phyloP scores from a whole-genome alignment of 2,797 vertebrate species.

The Gymnocypris eckloni region DNA sequence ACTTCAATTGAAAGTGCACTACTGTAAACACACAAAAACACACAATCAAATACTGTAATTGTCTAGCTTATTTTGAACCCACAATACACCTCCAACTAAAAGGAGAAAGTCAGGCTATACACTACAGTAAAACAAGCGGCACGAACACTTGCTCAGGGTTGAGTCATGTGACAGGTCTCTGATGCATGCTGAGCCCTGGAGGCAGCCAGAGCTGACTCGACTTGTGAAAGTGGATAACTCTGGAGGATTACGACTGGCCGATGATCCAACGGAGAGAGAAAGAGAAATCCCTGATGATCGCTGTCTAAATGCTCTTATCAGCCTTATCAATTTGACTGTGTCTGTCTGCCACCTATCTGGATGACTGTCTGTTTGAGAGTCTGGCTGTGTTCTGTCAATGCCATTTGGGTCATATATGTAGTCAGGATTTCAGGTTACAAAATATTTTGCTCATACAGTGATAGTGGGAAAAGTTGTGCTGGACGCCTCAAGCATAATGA shows the following conservation, averaged over 20 bases:
- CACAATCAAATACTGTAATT: background rate
- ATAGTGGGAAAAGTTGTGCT: background rate
- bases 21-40: background rate
- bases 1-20: background rate
- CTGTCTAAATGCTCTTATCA: constrained; percentile 76
- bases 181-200: constrained; percentile 25
- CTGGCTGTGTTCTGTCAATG: constrained; percentile 29
- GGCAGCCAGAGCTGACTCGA: constrained; percentile 23
- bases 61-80: background rate
- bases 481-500: background rate
- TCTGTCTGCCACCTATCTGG: constrained; percentile 34
- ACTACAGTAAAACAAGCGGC: background rate
- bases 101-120: background rate
- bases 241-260: constrained; percentile 43
- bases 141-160: constrained; percentile 9
- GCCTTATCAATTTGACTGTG: constrained; percentile 59
- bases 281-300: constrained; percentile 54
- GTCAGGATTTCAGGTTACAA: constrained; percentile 3
- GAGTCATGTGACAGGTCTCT: constrained; percentile 48
- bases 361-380: constrained; percentile 1
- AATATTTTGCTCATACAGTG: background rate
- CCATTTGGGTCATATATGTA: background rate
- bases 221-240: constrained; percentile 51
- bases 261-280: constrained; percentile 39
- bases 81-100: background rate